Evolutionary conservation across 2,113 vertebrate species (phyloP), one percentile per base, ranked within the genome.

Genomic region (Bubo bubo): DNA sequence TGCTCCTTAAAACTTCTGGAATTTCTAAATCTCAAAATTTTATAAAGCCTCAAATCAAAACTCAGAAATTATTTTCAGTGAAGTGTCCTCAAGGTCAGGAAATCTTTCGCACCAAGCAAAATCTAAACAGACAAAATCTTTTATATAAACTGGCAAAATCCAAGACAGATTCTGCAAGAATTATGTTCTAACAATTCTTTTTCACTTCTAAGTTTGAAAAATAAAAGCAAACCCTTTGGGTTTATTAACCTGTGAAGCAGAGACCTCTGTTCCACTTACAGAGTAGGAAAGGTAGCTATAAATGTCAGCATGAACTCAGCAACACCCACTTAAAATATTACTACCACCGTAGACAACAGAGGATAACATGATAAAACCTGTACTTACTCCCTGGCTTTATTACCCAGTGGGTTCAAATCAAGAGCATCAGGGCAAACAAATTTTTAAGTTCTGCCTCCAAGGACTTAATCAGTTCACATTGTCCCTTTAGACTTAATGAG

Each of bases 351-450:
- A 79, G 62, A 26, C 23, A 55, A 26, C 8, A 77, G 20, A 37
- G 7, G 14, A 63, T 30, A 28, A 14, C 16, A 3, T 8, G 14
- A 15, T 14, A 75, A 67, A 91, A 8, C 24, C 3, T 0, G 0
- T 41, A 18, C 11, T 70, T 63, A 60, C 12, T 52, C 17, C 13
- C 30, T 56, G 39, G 21, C 32, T 72, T 79, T 41, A 32, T 58
- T 66, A 58, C 6, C 21, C 26, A 62, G 4, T 22, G 28, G 13
- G 22, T 64, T 79, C 45, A 76, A 75, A 83, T 41, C 45, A 79
- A 53, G 41, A 86, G 4, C 35, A n/a, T 17, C 24, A 21, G 35
- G 39, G 26, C 71, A 82, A 88, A 56, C 4, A 39, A 63, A 35
- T 21, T 7, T 81, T 85, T 35, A 53, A 37, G 32, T 73, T 73